phyloP scores from a whole-genome alignment of 2,888 invertebrate genomes.

The Lasioglossum vierecki region DNA sequence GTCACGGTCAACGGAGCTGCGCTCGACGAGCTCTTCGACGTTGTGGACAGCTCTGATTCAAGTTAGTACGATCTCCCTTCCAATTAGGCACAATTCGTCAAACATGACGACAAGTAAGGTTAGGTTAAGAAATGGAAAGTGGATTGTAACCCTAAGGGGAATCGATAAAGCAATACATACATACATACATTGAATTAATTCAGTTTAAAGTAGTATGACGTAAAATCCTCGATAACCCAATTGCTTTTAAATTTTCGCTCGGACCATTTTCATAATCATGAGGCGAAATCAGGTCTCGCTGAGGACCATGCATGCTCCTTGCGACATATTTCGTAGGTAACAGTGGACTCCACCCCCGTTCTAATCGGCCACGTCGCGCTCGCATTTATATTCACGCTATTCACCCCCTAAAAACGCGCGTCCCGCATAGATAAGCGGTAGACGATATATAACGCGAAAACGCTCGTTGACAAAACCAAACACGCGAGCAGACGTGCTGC shows the following conservation, averaged over 20 bases:
- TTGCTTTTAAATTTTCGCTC: no score
- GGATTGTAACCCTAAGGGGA: no score
- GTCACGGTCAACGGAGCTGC: slow-evolving; percentile 61
- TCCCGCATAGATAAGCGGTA: slow-evolving; percentile 45
- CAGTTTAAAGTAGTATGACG: no score
- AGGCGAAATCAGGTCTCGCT: background rate
- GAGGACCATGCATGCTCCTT: background rate
- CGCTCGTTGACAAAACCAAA: slow-evolving; percentile 52
- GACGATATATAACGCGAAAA: slow-evolving; percentile 44
- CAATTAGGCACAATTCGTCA: background rate
- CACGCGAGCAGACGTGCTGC: slow-evolving; percentile 41
- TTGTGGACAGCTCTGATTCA: background rate
- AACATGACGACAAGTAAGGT: no score
- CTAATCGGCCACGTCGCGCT: slow-evolving; percentile 21
- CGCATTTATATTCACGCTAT: slow-evolving; percentile 26
- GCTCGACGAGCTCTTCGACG: slow-evolving; percentile 28
- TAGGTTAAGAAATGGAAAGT: no score
- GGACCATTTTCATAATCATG: no score
- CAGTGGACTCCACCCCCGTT: background rate
- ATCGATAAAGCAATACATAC: no score
- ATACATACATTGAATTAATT: no score
- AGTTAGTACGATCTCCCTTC: background rate
- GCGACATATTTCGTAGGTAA: background rate
- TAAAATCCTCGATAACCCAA: no score
- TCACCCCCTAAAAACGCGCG: slow-evolving; percentile 36